These are phyloP conservation scores for Trissolcus brochymenae DNA, from an alignment of 2,888 invertebrate species.

Conservation along the genomic window DNA sequence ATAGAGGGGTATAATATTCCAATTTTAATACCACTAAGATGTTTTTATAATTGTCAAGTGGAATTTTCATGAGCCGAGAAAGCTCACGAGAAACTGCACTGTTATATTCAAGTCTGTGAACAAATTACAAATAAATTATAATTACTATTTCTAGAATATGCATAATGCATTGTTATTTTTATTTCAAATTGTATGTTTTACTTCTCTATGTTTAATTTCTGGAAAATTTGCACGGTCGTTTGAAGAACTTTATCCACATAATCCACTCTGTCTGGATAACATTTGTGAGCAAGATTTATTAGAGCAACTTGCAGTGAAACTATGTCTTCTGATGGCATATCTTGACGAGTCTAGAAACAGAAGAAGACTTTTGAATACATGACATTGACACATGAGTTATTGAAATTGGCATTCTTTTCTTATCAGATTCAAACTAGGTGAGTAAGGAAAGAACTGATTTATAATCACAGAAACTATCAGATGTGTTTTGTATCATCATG, in stretches of 20 bases:
- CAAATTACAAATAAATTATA: constrained; percentile 9
- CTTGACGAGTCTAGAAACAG: constrained; percentile 86
- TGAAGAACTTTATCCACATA: constrained; percentile 97
- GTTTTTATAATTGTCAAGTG: constrained; percentile 96
- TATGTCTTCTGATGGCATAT: constrained; percentile 97
- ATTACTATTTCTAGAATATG: background rate
- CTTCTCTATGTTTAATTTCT: constrained; percentile 90
- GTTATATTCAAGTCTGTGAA: constrained; percentile 84
- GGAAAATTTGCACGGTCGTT: constrained; percentile 93
- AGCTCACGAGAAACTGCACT: constrained; percentile 94
- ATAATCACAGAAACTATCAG: constrained; percentile 25
- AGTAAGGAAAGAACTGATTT: constrained; percentile 62
- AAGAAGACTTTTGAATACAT: constrained; percentile 4
- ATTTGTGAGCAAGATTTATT: constrained; percentile 95
- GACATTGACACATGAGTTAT: background rate
- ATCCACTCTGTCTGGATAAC: constrained; percentile 95
- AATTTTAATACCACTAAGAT: constrained; percentile 91
- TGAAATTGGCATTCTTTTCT: constrained; percentile 22
- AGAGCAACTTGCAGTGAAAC: constrained; percentile 96
- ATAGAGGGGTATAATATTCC: constrained; percentile 90
- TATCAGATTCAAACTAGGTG: constrained; percentile 74
- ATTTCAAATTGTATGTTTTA: constrained; percentile 70
- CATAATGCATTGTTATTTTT: background rate
- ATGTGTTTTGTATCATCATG: constrained; percentile 43
- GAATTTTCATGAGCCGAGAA: constrained; percentile 93